Evolutionary conservation across 2,888 invertebrate genomes (phyloP), one percentile per base, ranked within the genome.

Genomic region (Listrodromus nycthemerus): DNA sequence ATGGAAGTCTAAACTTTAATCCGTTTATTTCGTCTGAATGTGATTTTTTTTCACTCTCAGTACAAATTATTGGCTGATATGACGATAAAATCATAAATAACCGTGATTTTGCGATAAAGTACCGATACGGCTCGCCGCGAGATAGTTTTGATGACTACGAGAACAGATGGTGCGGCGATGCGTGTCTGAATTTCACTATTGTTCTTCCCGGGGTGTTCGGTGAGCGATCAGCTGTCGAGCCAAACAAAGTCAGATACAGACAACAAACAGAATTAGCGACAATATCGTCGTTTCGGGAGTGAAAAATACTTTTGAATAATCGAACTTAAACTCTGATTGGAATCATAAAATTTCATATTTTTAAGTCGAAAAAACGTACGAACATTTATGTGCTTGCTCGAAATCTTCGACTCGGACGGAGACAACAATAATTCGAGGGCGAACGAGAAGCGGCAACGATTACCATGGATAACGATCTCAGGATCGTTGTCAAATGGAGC

Each of bases 401-500:
- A 78, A 52, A 52, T 52, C 30, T 13, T 24, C 30, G 58, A 30
- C 6, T 61, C 58, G 27, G 19, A 65, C 37, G 19, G 65, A 37
- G 21, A 33, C n/a, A 58, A 71, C 1, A 30, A 13, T 58, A 48
- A 48, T 52, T 24, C 33, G n/a, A 7, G n/a, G 27, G 63, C 24
- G 50, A 5, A 78, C 13, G 21, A 21, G 19, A 10, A 21, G 65
- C 50, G 45, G n/a, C 27, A n/a, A 61, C 48, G 67, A 73, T 33
- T 41, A 33, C 50, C 6, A 85, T 86, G 86, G 85, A 83, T 71
- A 83, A 89, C 83, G 90, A 89, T 83, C 80, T 94, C 48, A 95
- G 94, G 89, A 94, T 98, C 85, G 95, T 96, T 88, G 96, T 99
- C 7, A 98, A 98, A 95, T 99, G 98, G 98, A 97, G 97, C 93